Conservation (phyloP, 2,113 vertebrate genomes). For the Plecturocebus donacophilus region DNA sequence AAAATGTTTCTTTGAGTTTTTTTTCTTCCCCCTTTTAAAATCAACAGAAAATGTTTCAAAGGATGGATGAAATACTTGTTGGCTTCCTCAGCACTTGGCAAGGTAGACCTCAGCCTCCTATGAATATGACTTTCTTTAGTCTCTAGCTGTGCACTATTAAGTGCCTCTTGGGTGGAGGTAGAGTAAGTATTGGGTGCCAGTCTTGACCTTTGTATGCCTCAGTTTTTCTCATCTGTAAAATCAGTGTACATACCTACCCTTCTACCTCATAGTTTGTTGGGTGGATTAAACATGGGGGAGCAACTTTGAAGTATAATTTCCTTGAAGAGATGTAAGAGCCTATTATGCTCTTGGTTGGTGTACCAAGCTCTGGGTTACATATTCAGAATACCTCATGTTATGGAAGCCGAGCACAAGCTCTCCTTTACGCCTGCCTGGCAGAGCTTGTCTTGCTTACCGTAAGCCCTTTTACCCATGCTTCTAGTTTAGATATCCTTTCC, state of each 20-base stretch:
- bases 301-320: not conserved
- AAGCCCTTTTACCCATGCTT: not conserved
- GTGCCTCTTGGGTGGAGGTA: not conserved
- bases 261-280: constrained; percentile 62
- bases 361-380: not conserved
- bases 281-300: not conserved
- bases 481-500: not conserved
- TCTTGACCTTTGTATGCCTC: not conserved
- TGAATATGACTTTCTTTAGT: not conserved
- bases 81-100: not conserved
- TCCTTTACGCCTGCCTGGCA: not conserved
- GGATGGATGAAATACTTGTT: not conserved
- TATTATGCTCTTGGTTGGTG: not conserved
- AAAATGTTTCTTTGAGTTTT: not conserved
- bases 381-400: not conserved
- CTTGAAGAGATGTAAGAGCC: not conserved
- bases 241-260: not conserved
- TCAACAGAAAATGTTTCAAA: not conserved
- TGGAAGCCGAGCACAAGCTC: not conserved
- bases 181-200: not conserved
- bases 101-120: not conserved
- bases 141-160: not conserved
- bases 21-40: not conserved
- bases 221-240: constrained; percentile 21
- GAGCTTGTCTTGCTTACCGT: not conserved